Evolutionary conservation across 2,888 invertebrate species (phyloP), one percentile per base, ranked within the genome.

Genomic region (Ophion slaviceki): DNA sequence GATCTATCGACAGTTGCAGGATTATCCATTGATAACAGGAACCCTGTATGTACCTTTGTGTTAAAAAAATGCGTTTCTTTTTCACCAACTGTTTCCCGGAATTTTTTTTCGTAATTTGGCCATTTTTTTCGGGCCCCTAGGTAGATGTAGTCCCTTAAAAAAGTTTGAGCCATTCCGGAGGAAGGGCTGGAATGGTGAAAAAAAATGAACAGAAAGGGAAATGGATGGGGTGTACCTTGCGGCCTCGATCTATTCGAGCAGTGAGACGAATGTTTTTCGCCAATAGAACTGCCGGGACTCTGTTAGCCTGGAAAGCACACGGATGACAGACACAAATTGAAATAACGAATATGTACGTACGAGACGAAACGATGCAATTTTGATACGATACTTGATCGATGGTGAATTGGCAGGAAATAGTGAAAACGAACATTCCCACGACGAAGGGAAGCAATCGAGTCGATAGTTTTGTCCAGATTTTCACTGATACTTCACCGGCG

Each of bases 201-300:
- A 64, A 62, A 24, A 32, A 45, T 24, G 1, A 75, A 40, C 11
- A 64, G 11, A 7, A 59, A 5, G 11, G 14, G 11, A 17, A 53
- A 5, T 53, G 17, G 53, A 5, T 14, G 11, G 5, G 17, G 11
- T n/a, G 40, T 62, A 82, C 77, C 77, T 72, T 82, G 14, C 82
- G 66, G 2, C 72, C 82, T 59, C 72, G 59, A 77, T 82, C 32
- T 11, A 74, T 78, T n/a, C 20, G 20, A 20, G 72, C 67, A 36
- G 67, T 67, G 7, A 47, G 61, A 47, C 66, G 78, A 67, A 82
- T 78, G 66, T 67, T 78, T 59, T 67, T 82, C 45, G 32, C 78
- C 20, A 82, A 57, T n/a, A 82, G 6, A 67, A 61, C 45, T 8
- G 20, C 10, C 8, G 72, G 11, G 2, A 20, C n/a, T 3, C 11